Percentiles rank a stretch among this genome's conserved stretches.
These are phyloP conservation scores for Eudyptes chrysolophus DNA, from an alignment of 2,113 vertebrate genomes.

Conservation along the genomic window DNA sequence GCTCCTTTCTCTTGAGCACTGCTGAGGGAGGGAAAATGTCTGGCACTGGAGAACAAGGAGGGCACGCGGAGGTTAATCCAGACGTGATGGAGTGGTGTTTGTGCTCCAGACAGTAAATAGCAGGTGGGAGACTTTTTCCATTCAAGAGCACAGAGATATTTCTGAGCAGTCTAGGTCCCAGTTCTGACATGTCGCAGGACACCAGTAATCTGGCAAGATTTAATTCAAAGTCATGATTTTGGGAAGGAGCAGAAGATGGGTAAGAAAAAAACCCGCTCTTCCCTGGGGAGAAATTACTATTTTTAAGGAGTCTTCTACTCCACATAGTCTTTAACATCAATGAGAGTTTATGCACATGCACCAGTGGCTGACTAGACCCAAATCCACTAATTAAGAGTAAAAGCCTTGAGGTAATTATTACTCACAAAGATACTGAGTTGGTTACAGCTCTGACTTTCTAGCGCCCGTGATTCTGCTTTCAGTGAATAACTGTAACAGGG, in stretches of 20 bases:
- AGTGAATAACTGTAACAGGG: not conserved
- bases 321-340: not conserved
- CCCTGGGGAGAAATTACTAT: not conserved
- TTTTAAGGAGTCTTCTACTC: not conserved
- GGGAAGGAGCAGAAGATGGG: not conserved
- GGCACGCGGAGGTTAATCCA: not conserved
- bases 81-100: not conserved
- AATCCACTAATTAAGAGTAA: not conserved
- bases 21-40: not conserved
- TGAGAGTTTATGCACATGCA: not conserved
- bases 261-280: not conserved
- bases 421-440: not conserved
- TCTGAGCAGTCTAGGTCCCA: not conserved
- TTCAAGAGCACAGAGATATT: not conserved
- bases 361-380: not conserved
- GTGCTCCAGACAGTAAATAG: not conserved
- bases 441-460: not conserved
- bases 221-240: not conserved
- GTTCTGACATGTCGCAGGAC: not conserved
- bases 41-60: not conserved
- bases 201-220: not conserved
- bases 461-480: not conserved
- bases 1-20: not conserved
- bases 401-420: slow-evolving; percentile 11
- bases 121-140: not conserved